Base-by-base conservation (phyloP, 1,140 invertebrate genomes). In the Drosophila willistoni region DNA sequence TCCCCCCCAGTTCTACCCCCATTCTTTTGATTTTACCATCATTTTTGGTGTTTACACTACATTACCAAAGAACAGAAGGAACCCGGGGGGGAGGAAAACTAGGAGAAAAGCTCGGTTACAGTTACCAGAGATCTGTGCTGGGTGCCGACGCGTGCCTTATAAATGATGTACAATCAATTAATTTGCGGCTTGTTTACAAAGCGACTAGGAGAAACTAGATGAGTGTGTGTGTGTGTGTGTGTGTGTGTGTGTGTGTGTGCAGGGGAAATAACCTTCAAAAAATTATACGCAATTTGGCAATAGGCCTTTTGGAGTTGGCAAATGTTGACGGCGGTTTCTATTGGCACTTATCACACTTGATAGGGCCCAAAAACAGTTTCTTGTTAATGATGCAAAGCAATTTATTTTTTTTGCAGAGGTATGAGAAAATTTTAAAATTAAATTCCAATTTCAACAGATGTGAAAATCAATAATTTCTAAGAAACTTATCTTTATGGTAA, bases 111-210 rank as follows among this genome's bases (percentile, higher is more conserved):
- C 17, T 33, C 10, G 44, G 29, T 29, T 29, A 29, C 29, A 29
- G 29, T 29, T 29, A 29, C 29, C 29, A 29, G 33, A 12, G 5
- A 29, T n/a, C 12, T 22, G 22, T 17, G 9, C 12, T 22, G 22
- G 22, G 9, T 51, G 47, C 29, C 60, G 68, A 67, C 75, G 82
- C 75, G 78, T 76, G 82, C 66, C 79, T 85, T 86, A 86, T 85
- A 86, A 85, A 85, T 85, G 82, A 85, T 85, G 76, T 81, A 85
- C 78, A 86, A 85, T 85, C 82, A 86, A 86, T 85, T 85, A 85
- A 85, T 85, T 85, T 85, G 82, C 66, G 78, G 82, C 71, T 69
- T 85, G 75, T 85, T 86, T 85, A 68, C 82, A 72, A 51, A 85
- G 81, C 71, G 61, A 81, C 67, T 78, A 51, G 73, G 68, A 64